These are phyloP conservation scores for Schizopygopsis pylzovi DNA, from an alignment of 2,797 vertebrate species.

Conservation along the genomic window DNA sequence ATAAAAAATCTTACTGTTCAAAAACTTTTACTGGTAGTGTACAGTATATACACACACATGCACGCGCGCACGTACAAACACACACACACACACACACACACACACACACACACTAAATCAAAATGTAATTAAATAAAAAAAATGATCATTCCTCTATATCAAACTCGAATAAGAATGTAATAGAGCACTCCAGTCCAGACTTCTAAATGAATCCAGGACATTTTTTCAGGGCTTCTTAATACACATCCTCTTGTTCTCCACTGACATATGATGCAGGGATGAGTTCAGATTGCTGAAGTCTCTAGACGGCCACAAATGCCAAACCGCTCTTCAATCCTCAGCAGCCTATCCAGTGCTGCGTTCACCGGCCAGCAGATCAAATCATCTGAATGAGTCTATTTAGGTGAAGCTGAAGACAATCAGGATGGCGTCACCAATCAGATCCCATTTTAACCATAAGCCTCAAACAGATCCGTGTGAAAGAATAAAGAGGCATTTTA, in stretches of 20 bases:
- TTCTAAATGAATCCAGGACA: constrained; percentile 1
- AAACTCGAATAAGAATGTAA: background rate
- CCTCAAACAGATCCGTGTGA: background rate
- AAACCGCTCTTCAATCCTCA: constrained; percentile 33
- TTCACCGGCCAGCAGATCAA: constrained; percentile 22
- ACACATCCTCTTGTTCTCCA: constrained; percentile 17
- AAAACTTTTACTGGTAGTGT: background rate
- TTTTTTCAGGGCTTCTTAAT: constrained; percentile 12
- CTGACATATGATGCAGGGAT: constrained; percentile 14
- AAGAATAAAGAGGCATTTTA: background rate
- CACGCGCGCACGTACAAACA: background rate
- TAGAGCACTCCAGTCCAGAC: background rate
- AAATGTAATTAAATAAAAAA: background rate
- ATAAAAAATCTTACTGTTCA: too few relatives aligned
- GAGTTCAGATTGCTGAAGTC: constrained; percentile 12
- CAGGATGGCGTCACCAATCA: constrained; percentile 13
- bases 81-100: too few relatives aligned
- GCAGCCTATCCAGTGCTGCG: background rate
- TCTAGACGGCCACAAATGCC: background rate
- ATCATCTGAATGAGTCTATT: constrained; percentile 22
- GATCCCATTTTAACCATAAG: background rate
- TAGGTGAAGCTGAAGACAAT: background rate
- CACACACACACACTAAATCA: background rate
- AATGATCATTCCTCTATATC: background rate
- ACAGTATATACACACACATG: too few relatives aligned